Percentiles rank a stretch among this genome's conserved stretches.
These are phyloP conservation scores for Cryptosula pallasiana DNA, from an alignment of 2,888 invertebrate species.

Conservation along the genomic window DNA sequence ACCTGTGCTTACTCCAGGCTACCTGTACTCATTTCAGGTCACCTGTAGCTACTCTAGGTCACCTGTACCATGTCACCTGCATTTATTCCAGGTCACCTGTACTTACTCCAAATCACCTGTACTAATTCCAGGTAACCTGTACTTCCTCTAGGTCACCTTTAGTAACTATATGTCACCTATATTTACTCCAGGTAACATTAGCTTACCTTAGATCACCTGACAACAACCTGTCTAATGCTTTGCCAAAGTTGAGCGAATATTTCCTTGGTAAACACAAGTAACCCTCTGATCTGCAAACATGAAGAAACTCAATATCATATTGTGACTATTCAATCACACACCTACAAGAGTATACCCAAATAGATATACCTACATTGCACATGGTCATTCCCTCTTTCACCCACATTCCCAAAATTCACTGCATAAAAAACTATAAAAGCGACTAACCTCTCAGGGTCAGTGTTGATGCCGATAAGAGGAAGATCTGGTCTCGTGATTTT, in stretches of 20 bases:
- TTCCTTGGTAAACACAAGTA: constrained; percentile 80
- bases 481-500: constrained; percentile 69
- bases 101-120: no score
- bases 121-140: no score
- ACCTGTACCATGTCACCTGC: no score
- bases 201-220: constrained; percentile 60
- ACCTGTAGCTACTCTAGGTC: no score
- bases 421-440: background rate
- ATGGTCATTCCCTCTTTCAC: background rate
- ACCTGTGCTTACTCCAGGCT: no score
- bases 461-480: constrained; percentile 95
- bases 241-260: constrained; percentile 73
- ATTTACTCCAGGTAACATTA: background rate
- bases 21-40: no score
- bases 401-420: background rate
- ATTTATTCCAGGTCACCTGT: no score
- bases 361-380: no score
- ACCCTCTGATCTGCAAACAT: constrained; percentile 73
- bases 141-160: no score
- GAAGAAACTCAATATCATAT: background rate
- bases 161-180: no score
- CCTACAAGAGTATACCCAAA: no score
- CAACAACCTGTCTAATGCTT: constrained; percentile 71
- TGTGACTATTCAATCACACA: no score
- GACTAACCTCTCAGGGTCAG: constrained; percentile 68